A percentile compares a stretch with the other conserved stretches of the same genome.
phyloP scores from a whole-genome alignment of 1,140 invertebrate species.

The Bombus turneri region DNA sequence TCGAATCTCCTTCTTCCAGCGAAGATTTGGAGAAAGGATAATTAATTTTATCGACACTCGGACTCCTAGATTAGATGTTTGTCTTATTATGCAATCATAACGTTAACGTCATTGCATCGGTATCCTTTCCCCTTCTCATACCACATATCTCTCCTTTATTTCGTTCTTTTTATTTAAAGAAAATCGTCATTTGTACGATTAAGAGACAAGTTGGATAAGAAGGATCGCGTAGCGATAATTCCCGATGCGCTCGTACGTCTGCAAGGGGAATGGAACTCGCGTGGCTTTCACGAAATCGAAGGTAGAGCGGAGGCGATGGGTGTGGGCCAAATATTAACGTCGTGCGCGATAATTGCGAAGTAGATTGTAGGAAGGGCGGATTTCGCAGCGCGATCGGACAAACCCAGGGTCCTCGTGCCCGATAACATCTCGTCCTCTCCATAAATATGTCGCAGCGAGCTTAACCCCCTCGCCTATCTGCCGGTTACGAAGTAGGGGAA shows the following conservation, averaged over 20 bases:
- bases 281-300: slow-evolving; percentile 47
- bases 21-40: too few relatives aligned
- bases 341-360: slow-evolving; percentile 81
- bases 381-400: slow-evolving; percentile 65
- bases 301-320: slow-evolving; percentile 64
- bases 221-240: neutral
- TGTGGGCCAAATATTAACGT: slow-evolving; percentile 82
- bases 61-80: too few relatives aligned
- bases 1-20: too few relatives aligned
- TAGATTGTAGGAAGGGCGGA: slow-evolving; percentile 79
- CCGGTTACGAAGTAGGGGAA: slow-evolving; percentile 77
- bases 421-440: slow-evolving; percentile 82
- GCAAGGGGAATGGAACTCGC: slow-evolving; percentile 21
- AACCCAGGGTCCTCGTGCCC: slow-evolving; percentile 72
- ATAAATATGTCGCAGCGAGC: slow-evolving; percentile 83
- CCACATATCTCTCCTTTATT: too few relatives aligned
- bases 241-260: neutral
- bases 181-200: too few relatives aligned
- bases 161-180: too few relatives aligned
- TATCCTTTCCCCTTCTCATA: too few relatives aligned
- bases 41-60: too few relatives aligned
- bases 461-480: slow-evolving; percentile 80
- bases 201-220: neutral
- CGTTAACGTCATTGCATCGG: too few relatives aligned
- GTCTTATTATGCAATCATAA: too few relatives aligned